Evolutionary conservation across 2,797 vertebrate genomes (phyloP).

Genomic region (Poecilia velifera): DNA sequence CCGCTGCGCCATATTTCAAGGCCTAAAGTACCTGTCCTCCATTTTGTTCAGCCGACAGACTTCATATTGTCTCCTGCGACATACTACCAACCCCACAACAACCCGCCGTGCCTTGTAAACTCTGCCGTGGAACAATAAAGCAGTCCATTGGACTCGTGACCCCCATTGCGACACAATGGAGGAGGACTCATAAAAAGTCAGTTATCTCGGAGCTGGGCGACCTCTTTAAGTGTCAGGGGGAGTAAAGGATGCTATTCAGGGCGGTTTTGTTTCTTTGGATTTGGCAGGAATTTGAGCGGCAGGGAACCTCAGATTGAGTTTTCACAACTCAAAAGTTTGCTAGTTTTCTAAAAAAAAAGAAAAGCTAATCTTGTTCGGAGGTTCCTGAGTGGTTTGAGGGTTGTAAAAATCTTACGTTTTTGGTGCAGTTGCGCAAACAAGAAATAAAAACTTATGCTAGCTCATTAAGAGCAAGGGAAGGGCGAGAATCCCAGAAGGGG

Average conservation of each 20-base stretch:
- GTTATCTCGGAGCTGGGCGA: constrained; percentile 83
- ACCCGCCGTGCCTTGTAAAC: constrained; percentile 80
- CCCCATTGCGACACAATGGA: constrained; percentile 85
- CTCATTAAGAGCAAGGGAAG: constrained; percentile 60
- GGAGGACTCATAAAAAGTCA: constrained; percentile 87
- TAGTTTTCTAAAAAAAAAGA: not conserved
- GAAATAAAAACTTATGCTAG: constrained; percentile 4
- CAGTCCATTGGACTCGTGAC: constrained; percentile 84
- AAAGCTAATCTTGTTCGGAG: not conserved
- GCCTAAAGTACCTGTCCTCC: constrained; percentile 55
- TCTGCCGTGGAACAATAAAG: constrained; percentile 85
- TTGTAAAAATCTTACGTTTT: not conserved
- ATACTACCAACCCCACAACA: constrained; percentile 71
- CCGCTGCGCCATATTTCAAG: constrained; percentile 46
- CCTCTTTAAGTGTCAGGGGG: constrained; percentile 81
- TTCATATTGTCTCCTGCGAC: constrained; percentile 71
- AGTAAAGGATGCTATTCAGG: constrained; percentile 75
- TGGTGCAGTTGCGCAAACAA: not conserved
- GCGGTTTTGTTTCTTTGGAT: constrained; percentile 64
- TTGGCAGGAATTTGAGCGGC: constrained; percentile 61
- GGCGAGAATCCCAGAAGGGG: constrained; percentile 67
- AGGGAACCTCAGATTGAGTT: constrained; percentile 43
- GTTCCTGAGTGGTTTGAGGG: not conserved
- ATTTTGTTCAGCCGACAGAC: constrained; percentile 66
- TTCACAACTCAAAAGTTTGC: constrained; percentile 27